Evolutionary conservation across 2,888 invertebrate species (phyloP).

Genomic region (Entomobrya proxima): DNA sequence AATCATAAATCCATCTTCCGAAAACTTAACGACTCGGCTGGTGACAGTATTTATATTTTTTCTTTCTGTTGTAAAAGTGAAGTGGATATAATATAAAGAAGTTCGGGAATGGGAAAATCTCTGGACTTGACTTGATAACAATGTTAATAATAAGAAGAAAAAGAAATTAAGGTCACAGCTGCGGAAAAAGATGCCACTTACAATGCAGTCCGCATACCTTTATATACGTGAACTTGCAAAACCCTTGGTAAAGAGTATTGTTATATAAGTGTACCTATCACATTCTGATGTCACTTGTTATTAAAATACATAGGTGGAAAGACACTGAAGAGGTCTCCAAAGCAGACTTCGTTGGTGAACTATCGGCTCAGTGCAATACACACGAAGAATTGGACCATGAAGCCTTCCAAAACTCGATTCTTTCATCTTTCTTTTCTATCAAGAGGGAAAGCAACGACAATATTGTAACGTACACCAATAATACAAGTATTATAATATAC

Average conservation of each 20-base stretch:
- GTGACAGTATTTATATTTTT: too few species aligned
- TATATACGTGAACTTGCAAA: too few species aligned
- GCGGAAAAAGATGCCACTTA: not conserved
- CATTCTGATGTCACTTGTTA: not conserved
- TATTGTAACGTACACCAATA: too few species aligned
- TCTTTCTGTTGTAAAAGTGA: not conserved
- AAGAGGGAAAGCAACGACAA: too few species aligned
- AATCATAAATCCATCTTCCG: conserved; percentile 7
- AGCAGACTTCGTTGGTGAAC: not conserved
- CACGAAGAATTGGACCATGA: not conserved
- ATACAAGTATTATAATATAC: too few species aligned
- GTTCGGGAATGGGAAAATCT: not conserved
- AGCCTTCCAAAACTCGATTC: not conserved
- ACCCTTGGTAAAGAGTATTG: too few species aligned
- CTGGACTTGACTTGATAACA: not conserved
- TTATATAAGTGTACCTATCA: too few species aligned
- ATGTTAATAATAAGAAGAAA: not conserved
- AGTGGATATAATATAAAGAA: not conserved
- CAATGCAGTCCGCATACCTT: too few species aligned
- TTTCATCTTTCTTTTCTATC: too few species aligned
- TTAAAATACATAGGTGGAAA: not conserved
- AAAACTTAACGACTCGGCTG: too few species aligned
- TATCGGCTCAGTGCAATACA: not conserved
- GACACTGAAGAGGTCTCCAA: not conserved
- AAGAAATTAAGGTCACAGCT: not conserved